Base-by-base conservation (phyloP, 2,888 invertebrate species). In the Ennomos erosarius region DNA sequence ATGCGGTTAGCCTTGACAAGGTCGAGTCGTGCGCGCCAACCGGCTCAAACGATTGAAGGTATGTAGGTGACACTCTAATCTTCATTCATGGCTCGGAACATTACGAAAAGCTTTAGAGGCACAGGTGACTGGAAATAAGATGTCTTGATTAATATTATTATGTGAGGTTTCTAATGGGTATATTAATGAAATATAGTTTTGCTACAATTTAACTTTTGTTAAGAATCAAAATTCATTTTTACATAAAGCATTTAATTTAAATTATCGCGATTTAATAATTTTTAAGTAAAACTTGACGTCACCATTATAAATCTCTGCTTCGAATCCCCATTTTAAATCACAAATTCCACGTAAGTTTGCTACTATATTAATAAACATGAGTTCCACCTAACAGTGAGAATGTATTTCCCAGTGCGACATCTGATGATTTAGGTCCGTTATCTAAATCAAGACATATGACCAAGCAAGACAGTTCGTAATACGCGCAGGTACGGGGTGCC, bases 1-100 rank as follows among this genome's bases (percentile, higher is more conserved):
- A 60, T 60, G 62, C 43, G 65, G 78, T 56, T 73, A 62, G 74
- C 79, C 79, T 78, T 78, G 79, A 74, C 77, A 78, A 79, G 78
- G 79, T 73, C 78, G 71, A 57, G 61, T 56, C 68, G 64, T 64
- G 69, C 55, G 65, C 69, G 60, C 52, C 55, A 55, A 65, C 64
- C 64, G 60, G 55, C 55, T 38, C 45, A 1, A 59, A 55, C 58
- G 57, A 50, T 33, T 44, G 56, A 49, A 53, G 59, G 66, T 64
- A 59, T 44, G 56, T 51, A 55, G 59, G 66, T 64, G 60, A 64
- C 64, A 62, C 57, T 58, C 55, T 57, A 57, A 62, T 55, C 59
- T 62, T 65, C 69, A 69, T 67, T 67, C 67, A 69, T 57, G 47
- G 53, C 43, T 45, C 42, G 39, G 12, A 48, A 26, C 10, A 38